Evolutionary conservation across 2,113 vertebrate genomes (phyloP), one percentile per base, ranked within the genome.

Genomic region (Anhinga rufa): DNA sequence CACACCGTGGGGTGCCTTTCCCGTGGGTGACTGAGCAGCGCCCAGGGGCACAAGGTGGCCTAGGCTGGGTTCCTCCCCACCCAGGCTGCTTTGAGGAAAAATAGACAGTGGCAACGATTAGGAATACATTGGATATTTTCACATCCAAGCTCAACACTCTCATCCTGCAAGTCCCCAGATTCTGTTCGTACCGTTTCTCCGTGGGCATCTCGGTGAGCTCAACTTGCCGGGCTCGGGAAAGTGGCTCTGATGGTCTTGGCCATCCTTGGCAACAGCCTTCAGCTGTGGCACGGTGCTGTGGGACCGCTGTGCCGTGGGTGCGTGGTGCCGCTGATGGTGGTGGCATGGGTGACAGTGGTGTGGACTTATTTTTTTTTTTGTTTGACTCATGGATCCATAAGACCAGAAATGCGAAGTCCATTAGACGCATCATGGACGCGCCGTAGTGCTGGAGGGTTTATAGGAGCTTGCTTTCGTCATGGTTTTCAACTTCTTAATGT

Each of bases 261-360:
- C 51, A 28, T 5, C 26, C 40, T 17, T 62, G 24, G 62, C 29
- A 82, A 54, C 36, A 26, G 34, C 32, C 25, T 75, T 34, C 60
- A 29, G 38, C 60, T 46, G 55, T 17, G 38, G 61, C 28, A 34
- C 22, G 70, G 44, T 51, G 68, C 76, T 0, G 0, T 65, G 54
- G 46, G 42, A 46, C 52, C 0, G 2, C 49, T 0, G 3, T 22
- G 51, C 38, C 0, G 0, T 38, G 62, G 62, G 6, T 36, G 26
- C 0, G 9, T 17, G 46, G 36, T 17, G 40, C 44, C 42, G 31
- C 51, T 26, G 65, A 10, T 71, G 42, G 4, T 0, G 3, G 52
- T 55, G 76, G 62, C 82, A 71, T 75, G 38, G 14, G 26, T n/a
- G 44, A 25, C n/a, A 32, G 32, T 0, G 1, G 20, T 77, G 86